phyloP scores from a whole-genome alignment of 2,888 invertebrate genomes.

The Dichetophora obliterata region DNA sequence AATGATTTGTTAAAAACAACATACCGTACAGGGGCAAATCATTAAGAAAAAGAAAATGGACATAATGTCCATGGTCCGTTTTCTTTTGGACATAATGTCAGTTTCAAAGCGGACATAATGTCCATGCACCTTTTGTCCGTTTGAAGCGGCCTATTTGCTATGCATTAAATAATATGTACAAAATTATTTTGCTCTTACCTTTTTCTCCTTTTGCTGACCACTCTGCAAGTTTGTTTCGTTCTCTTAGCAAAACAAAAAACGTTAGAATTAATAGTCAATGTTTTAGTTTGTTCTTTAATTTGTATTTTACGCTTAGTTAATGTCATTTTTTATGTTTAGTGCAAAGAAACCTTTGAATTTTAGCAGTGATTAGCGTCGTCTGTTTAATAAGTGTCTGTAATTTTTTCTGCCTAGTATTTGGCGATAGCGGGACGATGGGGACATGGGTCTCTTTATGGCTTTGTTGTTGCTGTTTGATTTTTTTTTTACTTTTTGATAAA shows the following conservation, averaged over 20 bases:
- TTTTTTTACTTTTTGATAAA: conserved; percentile 1
- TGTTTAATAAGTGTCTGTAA: not conserved
- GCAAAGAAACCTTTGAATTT: conserved; percentile 30
- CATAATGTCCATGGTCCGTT: no score
- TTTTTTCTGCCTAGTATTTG: not conserved
- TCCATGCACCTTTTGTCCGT: no score
- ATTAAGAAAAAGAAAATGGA: no score
- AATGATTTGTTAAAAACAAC: no score
- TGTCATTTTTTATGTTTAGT: conserved; percentile 19
- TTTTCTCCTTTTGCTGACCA: conserved; percentile 8
- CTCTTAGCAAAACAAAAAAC: conserved; percentile 18
- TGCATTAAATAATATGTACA: no score
- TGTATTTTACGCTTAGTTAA: conserved; percentile 29
- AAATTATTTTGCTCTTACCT: conserved; percentile 2
- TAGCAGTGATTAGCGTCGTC: conserved; percentile 21
- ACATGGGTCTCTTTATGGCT: not conserved
- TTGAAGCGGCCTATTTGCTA: no score
- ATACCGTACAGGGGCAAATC: no score
- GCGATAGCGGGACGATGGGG: not conserved
- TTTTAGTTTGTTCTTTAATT: not conserved
- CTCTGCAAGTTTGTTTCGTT: conserved; percentile 12
- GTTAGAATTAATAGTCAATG: conserved; percentile 7
- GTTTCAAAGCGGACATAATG: no score
- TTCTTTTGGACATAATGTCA: no score
- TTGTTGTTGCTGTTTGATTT: conserved; percentile 25